These are phyloP conservation scores for Microctenopoma steveboyesi DNA, from an alignment of 2,797 vertebrate genomes.

Conservation along the genomic window DNA sequence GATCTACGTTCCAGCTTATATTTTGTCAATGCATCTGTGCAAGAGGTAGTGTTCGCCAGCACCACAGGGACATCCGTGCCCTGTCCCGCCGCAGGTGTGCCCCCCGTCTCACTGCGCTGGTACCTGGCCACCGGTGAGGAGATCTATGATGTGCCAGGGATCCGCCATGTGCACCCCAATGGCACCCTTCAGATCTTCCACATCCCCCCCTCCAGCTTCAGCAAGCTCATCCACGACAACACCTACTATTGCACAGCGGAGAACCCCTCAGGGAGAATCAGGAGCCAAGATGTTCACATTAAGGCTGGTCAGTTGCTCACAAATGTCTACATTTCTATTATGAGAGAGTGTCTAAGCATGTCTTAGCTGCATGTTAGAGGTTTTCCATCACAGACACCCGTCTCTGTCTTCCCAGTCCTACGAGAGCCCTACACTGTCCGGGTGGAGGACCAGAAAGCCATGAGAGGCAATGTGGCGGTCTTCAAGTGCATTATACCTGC, in stretches of 20 bases:
- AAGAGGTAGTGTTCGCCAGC: constrained; percentile 99
- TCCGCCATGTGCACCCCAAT: constrained; percentile 99
- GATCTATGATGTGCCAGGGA: constrained; percentile 99
- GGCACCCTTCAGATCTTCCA: constrained; percentile 99
- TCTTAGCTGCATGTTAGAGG: constrained; percentile 1
- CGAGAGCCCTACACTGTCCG: constrained; percentile 99
- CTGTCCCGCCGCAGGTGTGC: constrained; percentile 95
- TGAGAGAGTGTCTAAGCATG: neutral
- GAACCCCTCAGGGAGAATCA: constrained; percentile 99
- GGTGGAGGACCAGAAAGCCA: constrained; percentile 99
- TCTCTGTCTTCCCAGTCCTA: constrained; percentile 87
- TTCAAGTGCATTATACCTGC: constrained; percentile 99
- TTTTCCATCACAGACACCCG: constrained; percentile 25
- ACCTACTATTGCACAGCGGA: constrained; percentile 99
- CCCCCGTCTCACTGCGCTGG: constrained; percentile 97
- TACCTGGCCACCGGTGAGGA: constrained; percentile 98
- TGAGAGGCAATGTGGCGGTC: constrained; percentile 98
- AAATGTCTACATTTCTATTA: neutral
- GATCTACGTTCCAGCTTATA: constrained; percentile 99
- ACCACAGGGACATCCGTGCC: constrained; percentile 98
- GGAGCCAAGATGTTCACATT: constrained; percentile 99
- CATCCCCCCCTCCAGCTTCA: constrained; percentile 99
- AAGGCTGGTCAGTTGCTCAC: constrained; percentile 92
- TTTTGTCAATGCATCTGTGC: constrained; percentile 99
- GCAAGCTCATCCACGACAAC: constrained; percentile 99